Percentiles rank a stretch among this genome's conserved stretches.
Evolutionary conservation across 2,888 invertebrate genomes (phyloP).

Genomic region (Eumacrocentrus americanus): DNA sequence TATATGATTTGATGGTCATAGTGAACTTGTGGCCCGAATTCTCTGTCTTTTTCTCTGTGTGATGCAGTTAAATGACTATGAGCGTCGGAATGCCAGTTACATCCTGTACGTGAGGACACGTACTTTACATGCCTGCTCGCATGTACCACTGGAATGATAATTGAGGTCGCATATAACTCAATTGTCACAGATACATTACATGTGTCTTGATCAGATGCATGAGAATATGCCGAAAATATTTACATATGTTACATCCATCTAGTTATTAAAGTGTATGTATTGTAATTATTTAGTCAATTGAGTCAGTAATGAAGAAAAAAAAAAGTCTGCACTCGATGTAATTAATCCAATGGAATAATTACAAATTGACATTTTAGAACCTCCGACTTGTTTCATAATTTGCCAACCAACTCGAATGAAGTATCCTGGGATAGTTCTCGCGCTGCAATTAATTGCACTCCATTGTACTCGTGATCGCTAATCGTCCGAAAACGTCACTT

Average conservation of each 20-base stretch:
- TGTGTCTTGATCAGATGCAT: constrained; percentile 15
- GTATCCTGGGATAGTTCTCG: background rate
- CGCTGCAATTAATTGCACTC: background rate
- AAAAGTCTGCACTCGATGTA: background rate
- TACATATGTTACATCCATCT: background rate
- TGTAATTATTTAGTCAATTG: background rate
- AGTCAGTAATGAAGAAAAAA: too few relatives aligned
- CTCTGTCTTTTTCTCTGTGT: too few relatives aligned
- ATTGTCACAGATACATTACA: background rate
- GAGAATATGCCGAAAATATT: constrained; percentile 10
- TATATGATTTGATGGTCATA: too few relatives aligned
- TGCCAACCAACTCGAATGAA: too few relatives aligned
- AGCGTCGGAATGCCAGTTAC: constrained; percentile 47
- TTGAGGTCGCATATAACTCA: constrained; percentile 33
- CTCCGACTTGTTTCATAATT: too few relatives aligned
- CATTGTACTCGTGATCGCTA: background rate
- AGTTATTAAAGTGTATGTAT: background rate
- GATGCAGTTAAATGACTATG: constrained; percentile 18
- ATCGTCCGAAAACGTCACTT: background rate
- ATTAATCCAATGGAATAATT: too few relatives aligned
- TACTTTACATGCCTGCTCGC: constrained; percentile 45
- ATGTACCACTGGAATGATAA: constrained; percentile 47
- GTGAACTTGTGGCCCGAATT: too few relatives aligned
- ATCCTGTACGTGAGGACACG: constrained; percentile 46
- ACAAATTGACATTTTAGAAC: too few relatives aligned